phyloP scores from a whole-genome alignment of 2,113 vertebrate species.

The Rhynchopsitta pachyrhyncha region DNA sequence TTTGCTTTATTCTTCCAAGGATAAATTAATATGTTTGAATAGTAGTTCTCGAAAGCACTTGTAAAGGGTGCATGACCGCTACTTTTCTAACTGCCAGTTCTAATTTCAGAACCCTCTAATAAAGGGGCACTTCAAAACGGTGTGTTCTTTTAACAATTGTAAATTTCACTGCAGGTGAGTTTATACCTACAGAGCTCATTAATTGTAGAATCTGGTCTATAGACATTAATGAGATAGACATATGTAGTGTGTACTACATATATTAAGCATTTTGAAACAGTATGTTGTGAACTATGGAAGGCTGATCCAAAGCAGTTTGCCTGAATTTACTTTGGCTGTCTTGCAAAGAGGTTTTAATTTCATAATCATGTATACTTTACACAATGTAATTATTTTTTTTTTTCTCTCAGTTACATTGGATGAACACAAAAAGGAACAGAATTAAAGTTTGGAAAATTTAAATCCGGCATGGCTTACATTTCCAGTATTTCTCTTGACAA shows the following conservation, averaged over 20 bases:
- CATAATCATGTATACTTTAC: not conserved
- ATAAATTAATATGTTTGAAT: not conserved
- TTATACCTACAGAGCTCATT: not conserved
- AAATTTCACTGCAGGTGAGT: not conserved
- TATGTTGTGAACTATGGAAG: not conserved
- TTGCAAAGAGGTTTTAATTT: not conserved
- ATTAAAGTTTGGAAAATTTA: not conserved
- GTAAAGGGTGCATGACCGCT: not conserved
- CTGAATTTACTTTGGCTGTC: constrained; percentile 10
- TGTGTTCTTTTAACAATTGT: not conserved
- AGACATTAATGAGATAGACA: not conserved
- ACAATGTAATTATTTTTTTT: not conserved
- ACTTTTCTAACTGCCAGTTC: not conserved
- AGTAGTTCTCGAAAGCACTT: not conserved
- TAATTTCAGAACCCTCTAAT: not conserved
- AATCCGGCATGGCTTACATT: not conserved
- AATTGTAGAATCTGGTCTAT: not conserved
- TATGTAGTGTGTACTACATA: not conserved
- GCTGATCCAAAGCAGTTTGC: not conserved
- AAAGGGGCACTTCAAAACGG: not conserved
- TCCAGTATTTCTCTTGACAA: constrained; percentile 42
- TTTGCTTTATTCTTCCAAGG: not conserved
- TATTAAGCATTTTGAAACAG: not conserved
- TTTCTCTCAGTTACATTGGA: not conserved
- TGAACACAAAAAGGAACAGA: not conserved